phyloP scores from a whole-genome alignment of 2,113 vertebrate genomes.

The Percopsis transmontana region DNA sequence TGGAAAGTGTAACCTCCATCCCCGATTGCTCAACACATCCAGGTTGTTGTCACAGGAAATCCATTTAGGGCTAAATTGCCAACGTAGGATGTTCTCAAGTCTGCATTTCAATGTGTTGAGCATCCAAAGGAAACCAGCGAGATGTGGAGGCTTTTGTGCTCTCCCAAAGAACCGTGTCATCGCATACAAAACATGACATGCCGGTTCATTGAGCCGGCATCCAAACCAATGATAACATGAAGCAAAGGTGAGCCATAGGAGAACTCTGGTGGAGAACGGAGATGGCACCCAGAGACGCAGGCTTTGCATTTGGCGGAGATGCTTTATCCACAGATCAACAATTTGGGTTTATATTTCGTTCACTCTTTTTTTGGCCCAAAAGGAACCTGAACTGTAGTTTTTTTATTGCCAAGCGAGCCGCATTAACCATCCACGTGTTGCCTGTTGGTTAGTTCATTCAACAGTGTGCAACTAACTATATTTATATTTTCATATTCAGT shows the following conservation, averaged over 20 bases:
- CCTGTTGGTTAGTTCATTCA: conserved; percentile 27
- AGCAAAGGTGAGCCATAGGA: conserved; percentile 39
- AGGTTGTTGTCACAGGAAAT: conserved; percentile 21
- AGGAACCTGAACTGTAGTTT: neutral
- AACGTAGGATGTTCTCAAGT: conserved; percentile 21
- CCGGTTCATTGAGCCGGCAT: conserved; percentile 37
- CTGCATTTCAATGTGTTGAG: conserved; percentile 22
- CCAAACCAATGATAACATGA: conserved; percentile 38
- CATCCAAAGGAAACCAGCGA: conserved; percentile 27
- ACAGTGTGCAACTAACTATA: conserved; percentile 5
- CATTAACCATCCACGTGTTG: conserved; percentile 19
- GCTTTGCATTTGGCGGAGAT: conserved; percentile 18
- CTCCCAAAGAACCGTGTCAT: conserved; percentile 40
- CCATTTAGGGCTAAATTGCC: conserved; percentile 34
- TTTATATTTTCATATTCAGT: conserved; percentile 38
- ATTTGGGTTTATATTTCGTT: conserved; percentile 3
- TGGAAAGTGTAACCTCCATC: neutral
- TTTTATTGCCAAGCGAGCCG: conserved; percentile 2
- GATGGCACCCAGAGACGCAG: conserved; percentile 29
- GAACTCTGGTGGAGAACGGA: conserved; percentile 14
- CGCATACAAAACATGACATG: conserved; percentile 7
- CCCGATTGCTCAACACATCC: neutral
- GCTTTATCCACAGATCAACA: conserved; percentile 29
- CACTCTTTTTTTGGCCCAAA: conserved; percentile 55
- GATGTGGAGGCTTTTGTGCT: conserved; percentile 42